Percentiles rank a stretch among this genome's conserved stretches.
These are phyloP conservation scores for Norana najaformis DNA, from an alignment of 2,888 invertebrate genomes.

Conservation along the genomic window DNA sequence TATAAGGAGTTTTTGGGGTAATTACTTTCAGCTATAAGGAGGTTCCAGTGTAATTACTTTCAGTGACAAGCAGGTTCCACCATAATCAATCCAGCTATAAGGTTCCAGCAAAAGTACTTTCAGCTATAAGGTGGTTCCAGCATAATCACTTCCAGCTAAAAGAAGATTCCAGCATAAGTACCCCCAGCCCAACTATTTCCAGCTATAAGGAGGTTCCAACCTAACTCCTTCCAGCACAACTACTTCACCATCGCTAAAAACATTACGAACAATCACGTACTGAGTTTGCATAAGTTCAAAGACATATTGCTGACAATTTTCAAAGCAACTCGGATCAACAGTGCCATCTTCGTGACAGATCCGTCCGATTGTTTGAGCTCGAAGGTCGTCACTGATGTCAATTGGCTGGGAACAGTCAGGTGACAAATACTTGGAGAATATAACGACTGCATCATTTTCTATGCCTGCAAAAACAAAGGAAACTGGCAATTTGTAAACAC, in stretches of 20 bases:
- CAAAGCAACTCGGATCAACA: conserved; percentile 74
- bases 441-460: conserved; percentile 69
- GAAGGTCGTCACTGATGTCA: conserved; percentile 60
- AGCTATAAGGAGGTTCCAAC: too few relatives aligned
- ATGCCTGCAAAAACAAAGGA: conserved; percentile 53
- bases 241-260: neutral
- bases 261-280: conserved; percentile 60
- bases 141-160: neutral
- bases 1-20: too few relatives aligned
- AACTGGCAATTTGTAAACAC: neutral
- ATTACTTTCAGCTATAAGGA: neutral
- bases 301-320: conserved; percentile 73
- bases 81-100: neutral
- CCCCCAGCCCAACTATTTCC: too few relatives aligned
- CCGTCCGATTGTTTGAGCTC: conserved; percentile 65
- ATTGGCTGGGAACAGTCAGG: conserved; percentile 69
- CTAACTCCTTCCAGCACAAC: too few relatives aligned
- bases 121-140: too few relatives aligned
- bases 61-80: neutral
- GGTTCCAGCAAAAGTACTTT: too few relatives aligned
- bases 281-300: conserved; percentile 73
- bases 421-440: conserved; percentile 79
- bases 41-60: neutral
- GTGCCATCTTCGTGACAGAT: conserved; percentile 73
- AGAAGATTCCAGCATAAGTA: neutral